Base-by-base conservation (phyloP, 2,888 invertebrate species). In the Macroteleia sp. region DNA sequence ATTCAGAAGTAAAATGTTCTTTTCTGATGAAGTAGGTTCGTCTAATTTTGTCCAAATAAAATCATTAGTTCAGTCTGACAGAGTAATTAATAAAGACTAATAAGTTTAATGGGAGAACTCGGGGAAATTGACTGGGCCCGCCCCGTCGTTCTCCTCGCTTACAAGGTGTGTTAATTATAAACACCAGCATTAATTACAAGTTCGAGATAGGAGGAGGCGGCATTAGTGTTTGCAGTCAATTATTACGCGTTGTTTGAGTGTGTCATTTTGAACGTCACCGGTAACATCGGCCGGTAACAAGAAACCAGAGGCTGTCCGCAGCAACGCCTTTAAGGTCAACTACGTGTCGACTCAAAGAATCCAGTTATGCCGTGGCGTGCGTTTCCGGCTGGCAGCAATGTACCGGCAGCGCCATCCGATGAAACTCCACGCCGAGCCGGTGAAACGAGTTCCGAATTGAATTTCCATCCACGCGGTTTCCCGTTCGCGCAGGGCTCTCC, bases 371-470 rank as follows among this genome's bases (percentile, higher is more conserved):
- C 62, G 39, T 36, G 61, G 44, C 52, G 64, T 61, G 36, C 73
- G 75, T 75, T 79, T 79, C 79, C 79, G 75, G 79, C 54, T 78
- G 70, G 70, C 56, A 36, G 62, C 39, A 25, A 36, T 36, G 54
- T 54, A 57, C 74, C 66, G 70, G 48, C 74, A 75, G 64, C 59
- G 69, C 74, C 66, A 56, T 59, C 70, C 61, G 75, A 71, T 79
- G 70, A 75, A 79, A 67, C 22, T 59, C 14, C 44, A 22, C 34
- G 22, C 22, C 42, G 59, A 74, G 69, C 78, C 64, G 74, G 74
- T 74, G 78, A 32, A 78, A 78, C 78, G 59, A 74, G 73, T 78
- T 78, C 73, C 78, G 74, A 74, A 75, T 79, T 75, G 70, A 75
- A 75, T 70, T 78, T 78, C 74, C 70, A 75, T 54, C 70, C 78